Conservation (phyloP, 2,113 vertebrate genomes). For the Anolis sagrei region DNA sequence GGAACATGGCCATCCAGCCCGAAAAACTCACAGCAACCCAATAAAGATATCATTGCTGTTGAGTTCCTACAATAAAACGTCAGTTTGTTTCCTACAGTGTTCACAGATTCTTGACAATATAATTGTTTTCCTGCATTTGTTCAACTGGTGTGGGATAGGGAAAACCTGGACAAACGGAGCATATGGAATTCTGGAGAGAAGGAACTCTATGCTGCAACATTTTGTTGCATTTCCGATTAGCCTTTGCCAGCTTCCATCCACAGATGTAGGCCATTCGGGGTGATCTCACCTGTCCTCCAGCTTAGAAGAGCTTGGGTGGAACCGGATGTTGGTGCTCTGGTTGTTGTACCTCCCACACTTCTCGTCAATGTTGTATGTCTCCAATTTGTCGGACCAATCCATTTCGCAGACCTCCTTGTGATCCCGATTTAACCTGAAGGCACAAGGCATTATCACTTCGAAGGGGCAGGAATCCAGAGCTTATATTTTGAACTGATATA, state of each 20-base stretch:
- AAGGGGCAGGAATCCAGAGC: too few species aligned
- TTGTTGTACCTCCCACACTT: conserved; percentile 76
- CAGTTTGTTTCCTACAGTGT: too few species aligned
- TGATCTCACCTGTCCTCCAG: conserved; percentile 84
- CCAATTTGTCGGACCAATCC: conserved; percentile 91
- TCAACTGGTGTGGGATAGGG: too few species aligned
- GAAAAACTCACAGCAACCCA: too few species aligned
- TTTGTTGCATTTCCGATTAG: not conserved
- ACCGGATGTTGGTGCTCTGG: conserved; percentile 80
- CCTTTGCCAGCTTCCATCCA: not conserved
- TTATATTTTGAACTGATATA: too few species aligned
- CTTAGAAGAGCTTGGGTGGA: conserved; percentile 78
- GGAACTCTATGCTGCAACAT: too few species aligned
- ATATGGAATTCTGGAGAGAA: not conserved
- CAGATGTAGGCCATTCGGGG: not conserved
- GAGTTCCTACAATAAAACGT: too few species aligned
- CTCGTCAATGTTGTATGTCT: conserved; percentile 83
- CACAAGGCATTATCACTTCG: not conserved
- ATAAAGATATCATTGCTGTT: too few species aligned
- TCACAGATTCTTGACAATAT: too few species aligned
- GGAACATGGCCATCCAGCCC: too few species aligned
- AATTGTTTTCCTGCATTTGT: too few species aligned
- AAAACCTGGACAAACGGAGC: not conserved
- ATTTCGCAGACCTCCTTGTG: conserved; percentile 84
- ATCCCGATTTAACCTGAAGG: conserved; percentile 81